These are phyloP conservation scores for Anguilla japonica DNA, from an alignment of 2,113 vertebrate genomes.

Conservation along the genomic window DNA sequence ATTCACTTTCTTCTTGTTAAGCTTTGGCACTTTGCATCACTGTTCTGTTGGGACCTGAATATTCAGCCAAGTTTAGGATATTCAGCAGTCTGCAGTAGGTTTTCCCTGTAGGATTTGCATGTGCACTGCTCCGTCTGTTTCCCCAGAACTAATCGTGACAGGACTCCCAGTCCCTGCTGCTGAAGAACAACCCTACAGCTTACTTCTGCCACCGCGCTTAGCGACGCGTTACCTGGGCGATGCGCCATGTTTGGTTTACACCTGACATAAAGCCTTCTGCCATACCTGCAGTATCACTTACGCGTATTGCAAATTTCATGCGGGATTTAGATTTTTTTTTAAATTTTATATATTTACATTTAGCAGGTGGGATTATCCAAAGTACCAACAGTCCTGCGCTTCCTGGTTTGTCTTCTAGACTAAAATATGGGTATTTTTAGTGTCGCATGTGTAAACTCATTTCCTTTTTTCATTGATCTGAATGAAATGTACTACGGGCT, in stretches of 20 bases:
- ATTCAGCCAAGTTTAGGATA: neutral
- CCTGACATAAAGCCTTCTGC: too few species aligned
- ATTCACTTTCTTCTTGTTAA: neutral
- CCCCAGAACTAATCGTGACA: neutral
- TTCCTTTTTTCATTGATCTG: neutral
- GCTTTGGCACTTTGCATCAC: neutral
- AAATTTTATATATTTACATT: too few species aligned
- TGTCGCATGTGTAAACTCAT: neutral
- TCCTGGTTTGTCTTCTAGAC: neutral
- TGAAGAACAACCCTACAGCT: neutral
- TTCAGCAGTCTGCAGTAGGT: neutral
- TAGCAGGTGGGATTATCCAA: too few species aligned
- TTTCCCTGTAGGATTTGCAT: neutral
- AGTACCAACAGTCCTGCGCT: too few species aligned
- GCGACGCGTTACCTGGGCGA: too few species aligned
- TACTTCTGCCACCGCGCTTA: too few species aligned
- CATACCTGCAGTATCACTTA: too few species aligned
- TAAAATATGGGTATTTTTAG: neutral
- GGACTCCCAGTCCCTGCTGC: neutral
- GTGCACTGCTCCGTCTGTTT: neutral
- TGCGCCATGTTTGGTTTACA: too few species aligned
- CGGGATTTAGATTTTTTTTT: too few species aligned
- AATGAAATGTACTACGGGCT: neutral
- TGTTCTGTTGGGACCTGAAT: neutral
- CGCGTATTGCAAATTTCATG: too few species aligned